A percentile compares a stretch with the other conserved stretches of the same genome.
Conservation (phyloP, 2,888 invertebrate genomes). For the Temnothorax rugatulus region DNA sequence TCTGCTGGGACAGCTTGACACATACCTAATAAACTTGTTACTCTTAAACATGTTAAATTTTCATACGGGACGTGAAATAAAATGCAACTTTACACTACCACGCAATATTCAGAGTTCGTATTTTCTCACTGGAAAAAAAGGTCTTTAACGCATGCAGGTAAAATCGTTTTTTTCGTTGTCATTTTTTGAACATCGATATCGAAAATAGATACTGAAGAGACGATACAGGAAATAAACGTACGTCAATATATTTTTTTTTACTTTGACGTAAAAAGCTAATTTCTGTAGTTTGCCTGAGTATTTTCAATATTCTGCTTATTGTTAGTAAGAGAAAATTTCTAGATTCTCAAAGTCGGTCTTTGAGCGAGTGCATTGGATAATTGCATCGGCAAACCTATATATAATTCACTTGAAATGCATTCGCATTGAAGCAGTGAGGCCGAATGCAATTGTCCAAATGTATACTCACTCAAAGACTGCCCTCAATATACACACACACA, state of each 20-base stretch:
- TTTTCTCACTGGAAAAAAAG: background rate
- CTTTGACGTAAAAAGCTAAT: background rate
- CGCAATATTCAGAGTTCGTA: background rate
- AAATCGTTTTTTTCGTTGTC: background rate
- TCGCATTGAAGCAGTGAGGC: background rate
- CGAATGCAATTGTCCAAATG: slow-evolving; percentile 30
- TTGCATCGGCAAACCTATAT: background rate
- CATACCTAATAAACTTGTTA: slow-evolving; percentile 45
- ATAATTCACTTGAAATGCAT: slow-evolving; percentile 4
- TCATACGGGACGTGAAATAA: slow-evolving; percentile 2
- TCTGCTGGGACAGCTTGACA: slow-evolving; percentile 43
- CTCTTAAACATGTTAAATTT: slow-evolving; percentile 31
- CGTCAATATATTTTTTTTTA: background rate
- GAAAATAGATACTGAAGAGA: background rate
- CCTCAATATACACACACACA: background rate
- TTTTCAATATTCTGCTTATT: background rate
- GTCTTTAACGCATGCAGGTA: background rate
- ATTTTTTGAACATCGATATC: background rate
- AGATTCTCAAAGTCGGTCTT: background rate
- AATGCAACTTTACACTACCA: background rate
- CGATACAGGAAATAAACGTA: background rate
- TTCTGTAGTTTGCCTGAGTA: background rate
- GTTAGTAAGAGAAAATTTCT: background rate
- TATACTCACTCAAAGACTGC: background rate
- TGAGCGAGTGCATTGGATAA: slow-evolving; percentile 4